These are phyloP conservation scores for Potamarius usumacintae DNA, from an alignment of 2,113 vertebrate genomes.

Conservation along the genomic window DNA sequence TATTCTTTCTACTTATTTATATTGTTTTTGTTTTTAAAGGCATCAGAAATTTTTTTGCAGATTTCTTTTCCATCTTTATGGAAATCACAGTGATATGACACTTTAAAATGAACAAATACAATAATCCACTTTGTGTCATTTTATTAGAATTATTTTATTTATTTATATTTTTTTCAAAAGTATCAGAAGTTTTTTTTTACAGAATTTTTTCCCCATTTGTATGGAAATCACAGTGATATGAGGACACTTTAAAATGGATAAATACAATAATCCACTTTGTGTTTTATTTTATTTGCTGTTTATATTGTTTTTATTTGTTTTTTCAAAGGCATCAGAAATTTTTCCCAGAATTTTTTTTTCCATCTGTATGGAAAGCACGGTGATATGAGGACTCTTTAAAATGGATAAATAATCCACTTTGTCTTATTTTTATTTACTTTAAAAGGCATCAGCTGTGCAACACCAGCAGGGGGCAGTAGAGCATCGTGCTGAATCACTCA, in stretches of 20 bases:
- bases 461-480: neutral
- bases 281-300: too few relatives aligned
- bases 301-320: neutral
- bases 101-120: neutral
- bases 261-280: neutral
- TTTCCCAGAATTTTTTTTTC: neutral
- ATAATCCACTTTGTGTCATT: neutral
- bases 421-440: too few relatives aligned
- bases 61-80: neutral
- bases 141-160: too few relatives aligned
- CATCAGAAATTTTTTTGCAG: neutral
- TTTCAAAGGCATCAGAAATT: neutral
- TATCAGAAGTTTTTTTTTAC: neutral
- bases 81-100: neutral
- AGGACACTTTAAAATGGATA: neutral
- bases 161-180: neutral
- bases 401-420: neutral
- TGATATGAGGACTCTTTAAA: neutral
- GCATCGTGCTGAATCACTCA: neutral
- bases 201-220: neutral
- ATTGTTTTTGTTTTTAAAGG: neutral
- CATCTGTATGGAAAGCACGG: neutral
- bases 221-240: neutral
- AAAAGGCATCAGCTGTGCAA: neutral
- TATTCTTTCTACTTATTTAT: too few relatives aligned